Base-by-base conservation (phyloP, 2,888 invertebrate species). In the Agriotes lineatus region DNA sequence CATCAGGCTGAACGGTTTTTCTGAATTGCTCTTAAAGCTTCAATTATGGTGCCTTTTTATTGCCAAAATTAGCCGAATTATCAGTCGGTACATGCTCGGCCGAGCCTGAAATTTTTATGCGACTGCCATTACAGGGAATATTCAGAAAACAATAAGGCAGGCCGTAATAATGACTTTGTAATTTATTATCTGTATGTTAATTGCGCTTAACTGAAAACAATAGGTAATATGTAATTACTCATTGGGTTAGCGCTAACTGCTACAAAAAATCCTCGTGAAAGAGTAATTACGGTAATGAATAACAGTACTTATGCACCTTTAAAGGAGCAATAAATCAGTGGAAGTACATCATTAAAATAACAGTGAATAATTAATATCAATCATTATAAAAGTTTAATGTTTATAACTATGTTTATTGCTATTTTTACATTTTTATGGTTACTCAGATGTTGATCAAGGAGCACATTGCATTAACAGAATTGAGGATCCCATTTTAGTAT, bases 321-420 rank as follows among this genome's bases (percentile, higher is more conserved):
- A 59, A 58, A 58, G 42, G 65, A 37, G 12, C 58, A 22, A 65
- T 65, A 59, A 65, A 65, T 57, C 14, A 45, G 35, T 22, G 6
- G 45, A 50, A 65, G 25, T 42, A 14, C 45, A 30, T 33, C 33
- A 45, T 63, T 56, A 25, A 64, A 58, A 25, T 59, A 39, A 30
- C 39, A 50, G 33, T 30, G 25, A 58, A 37, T 30, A 65, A 65
- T 65, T 65, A 65, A 52, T 58, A 56, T 39, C 19, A 35, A 39
- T 56, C 39, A 39, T 52, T 19, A 52, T 30, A 33, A 16, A 16
- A 16, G 33, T 33, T 52, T 52, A 52, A 52, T 7, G n/a, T 48
- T 48, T 48, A 33, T 52, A 30, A 52, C 12, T 33, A 18, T 52
- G 30, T 33, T 18, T 33, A 52, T 30, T 52, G 9, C 18, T 52